These are phyloP conservation scores for Coluber constrictor DNA, from an alignment of 2,797 vertebrate species.

Conservation along the genomic window DNA sequence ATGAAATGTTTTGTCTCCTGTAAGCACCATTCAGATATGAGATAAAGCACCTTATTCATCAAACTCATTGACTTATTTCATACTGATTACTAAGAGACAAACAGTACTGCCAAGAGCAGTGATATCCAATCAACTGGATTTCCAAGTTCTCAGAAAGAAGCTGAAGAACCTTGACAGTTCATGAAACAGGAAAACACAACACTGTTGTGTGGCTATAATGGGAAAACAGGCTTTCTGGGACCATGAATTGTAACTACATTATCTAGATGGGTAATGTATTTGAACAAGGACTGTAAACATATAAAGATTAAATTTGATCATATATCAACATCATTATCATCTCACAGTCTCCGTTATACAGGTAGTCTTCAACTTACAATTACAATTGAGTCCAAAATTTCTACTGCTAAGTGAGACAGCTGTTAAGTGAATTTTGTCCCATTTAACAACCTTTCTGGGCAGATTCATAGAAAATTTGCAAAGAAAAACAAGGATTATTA, in stretches of 20 bases:
- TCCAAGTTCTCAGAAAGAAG: neutral
- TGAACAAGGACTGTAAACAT: neutral
- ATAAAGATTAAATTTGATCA: too few relatives aligned
- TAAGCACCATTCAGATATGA: neutral
- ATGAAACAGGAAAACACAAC: neutral
- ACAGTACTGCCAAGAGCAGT: neutral
- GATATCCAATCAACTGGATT: neutral
- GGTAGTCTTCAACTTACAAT: neutral
- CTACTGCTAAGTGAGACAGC: neutral
- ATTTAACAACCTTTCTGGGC: neutral
- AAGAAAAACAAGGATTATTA: neutral
- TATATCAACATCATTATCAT: neutral
- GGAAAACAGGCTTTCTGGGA: neutral
- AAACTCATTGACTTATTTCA: neutral
- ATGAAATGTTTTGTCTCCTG: neutral
- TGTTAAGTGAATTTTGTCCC: neutral
- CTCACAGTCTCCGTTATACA: neutral
- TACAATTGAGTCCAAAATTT: neutral
- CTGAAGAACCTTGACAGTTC: neutral
- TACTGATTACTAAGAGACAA: neutral
- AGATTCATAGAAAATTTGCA: neutral
- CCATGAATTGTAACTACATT: neutral
- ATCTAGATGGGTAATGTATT: neutral
- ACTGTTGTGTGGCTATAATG: neutral
- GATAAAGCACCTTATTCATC: neutral